These are phyloP conservation scores for Petaurus breviceps DNA, from an alignment of 2,113 vertebrate species.

Conservation along the genomic window DNA sequence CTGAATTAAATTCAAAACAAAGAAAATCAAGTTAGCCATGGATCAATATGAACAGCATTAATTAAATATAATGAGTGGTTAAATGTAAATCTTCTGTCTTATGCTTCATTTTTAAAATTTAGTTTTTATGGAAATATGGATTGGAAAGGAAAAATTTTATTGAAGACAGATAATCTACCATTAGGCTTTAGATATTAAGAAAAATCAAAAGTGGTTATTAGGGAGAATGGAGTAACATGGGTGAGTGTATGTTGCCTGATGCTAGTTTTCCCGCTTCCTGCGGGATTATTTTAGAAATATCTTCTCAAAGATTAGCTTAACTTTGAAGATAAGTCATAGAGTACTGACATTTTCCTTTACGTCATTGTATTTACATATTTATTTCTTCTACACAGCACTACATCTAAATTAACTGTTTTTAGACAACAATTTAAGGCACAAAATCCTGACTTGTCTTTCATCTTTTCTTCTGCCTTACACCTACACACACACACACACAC, in stretches of 20 bases:
- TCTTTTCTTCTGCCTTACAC: neutral
- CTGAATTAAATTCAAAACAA: constrained; percentile 39
- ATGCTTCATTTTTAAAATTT: neutral
- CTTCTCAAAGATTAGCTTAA: neutral
- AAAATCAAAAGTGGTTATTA: neutral
- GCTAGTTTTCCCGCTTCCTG: constrained; percentile 27
- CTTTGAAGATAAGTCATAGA: neutral
- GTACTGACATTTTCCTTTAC: neutral
- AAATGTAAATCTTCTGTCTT: constrained; percentile 16
- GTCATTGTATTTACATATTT: neutral
- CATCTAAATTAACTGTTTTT: neutral
- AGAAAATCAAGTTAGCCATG: neutral
- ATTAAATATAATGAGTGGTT: neutral
- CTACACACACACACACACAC: no score
- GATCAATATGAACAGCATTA: neutral
- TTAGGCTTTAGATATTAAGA: neutral
- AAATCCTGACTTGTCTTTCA: neutral
- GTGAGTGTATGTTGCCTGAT: neutral
- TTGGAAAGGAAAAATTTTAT: neutral
- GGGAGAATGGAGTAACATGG: neutral
- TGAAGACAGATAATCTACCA: neutral
- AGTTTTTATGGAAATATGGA: neutral
- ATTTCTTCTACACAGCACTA: neutral
- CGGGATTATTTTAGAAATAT: neutral
- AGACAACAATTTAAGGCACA: neutral